Base-by-base conservation (phyloP, 2,797 vertebrate species). In the Vireo griseus region DNA sequence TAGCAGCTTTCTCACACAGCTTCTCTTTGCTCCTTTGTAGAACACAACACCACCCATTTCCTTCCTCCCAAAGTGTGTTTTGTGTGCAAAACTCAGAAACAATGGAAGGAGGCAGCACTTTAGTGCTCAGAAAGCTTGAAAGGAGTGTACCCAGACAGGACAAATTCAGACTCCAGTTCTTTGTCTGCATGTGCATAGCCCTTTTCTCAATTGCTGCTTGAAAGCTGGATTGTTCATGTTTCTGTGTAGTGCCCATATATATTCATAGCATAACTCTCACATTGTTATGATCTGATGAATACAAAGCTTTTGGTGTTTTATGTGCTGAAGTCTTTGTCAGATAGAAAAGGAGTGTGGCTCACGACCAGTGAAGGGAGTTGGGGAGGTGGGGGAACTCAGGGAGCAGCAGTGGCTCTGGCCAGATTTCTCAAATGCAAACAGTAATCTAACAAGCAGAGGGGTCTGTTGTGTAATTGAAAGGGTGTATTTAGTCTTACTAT, bases 31-130 rank as follows among this genome's bases (percentile, higher is more conserved):
- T 94, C 45, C 68, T 91, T 91, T 96, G 81, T 86, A 31, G 77
- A 73, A n/a, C 51, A 12, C 2, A 9, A 52, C 16, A 77, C 91
- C 94, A 94, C 91, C 94, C 94, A 52, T 94, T 96, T 96, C 96
- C 96, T 96, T 96, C 89, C 91, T 95, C 45, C 59, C 33, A 7
- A 48, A 81, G 52, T 29, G 42, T 51, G 61, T 62, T 95, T 82
- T 93, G 71, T 89, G 8, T 82, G 66, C n/a, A 39, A 24, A 28
- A 67, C 75, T 72, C 59, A 71, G 52, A 77, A 89, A 96, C 94
- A 96, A 94, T 92, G 65, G 84, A 87, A 73, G 94, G 84, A 94
- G 96, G 91, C 65, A 35, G 59, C 52, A 31, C 57, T 73, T 76
- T 3, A 29, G 48, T 28, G 48, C 63, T 94, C 81, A 86, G 24